Base-by-base conservation (phyloP, 1,140 invertebrate species). In the Ylistrum balloti region DNA sequence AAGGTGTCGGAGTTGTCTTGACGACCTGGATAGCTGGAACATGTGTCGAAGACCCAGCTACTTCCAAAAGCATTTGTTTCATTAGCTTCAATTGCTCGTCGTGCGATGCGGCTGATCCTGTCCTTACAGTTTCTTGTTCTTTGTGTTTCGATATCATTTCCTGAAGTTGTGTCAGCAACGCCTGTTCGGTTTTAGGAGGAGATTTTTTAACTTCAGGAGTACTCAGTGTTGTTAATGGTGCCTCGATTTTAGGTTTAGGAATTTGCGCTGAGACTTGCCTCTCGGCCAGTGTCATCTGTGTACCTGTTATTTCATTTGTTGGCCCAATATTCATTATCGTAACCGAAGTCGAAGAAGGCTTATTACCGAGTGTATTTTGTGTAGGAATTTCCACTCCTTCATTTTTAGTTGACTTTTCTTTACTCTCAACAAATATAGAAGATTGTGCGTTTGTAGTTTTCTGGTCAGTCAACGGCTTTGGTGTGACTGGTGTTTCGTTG, bases 61-160 rank as follows among this genome's bases (percentile, higher is more conserved):
- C 11, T 74, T n/a, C 56, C 17, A n/a, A 74, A 28, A 74, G 56
- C 28, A 74, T 1, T n/a, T 28, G 22, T n/a, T 74, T 74, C 7
- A 74, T 74, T 17, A 28, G 2, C 56, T n/a, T 74, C 56, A 74
- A 28, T 11, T 74, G 56, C 17, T 74, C 56, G 5, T 74, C 56
- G 5, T 74, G 56, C n/a, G 56, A 1, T 74, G 56, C 11, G 28
- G 56, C 20, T 74, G 56, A 28, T 28, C 56, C 56, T 0, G 56
- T 74, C 28, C 56, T 74, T 28, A 74, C 3, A n/a, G 22, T 28
- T 74, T 74, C 56, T n/a, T 74, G 22, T 28, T 74, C 56, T 11
- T 11, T n/a, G 56, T 74, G 56, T n/a, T 74, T n/a, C n/a, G 56
- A n/a, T 28, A 74, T n/a, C 56, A 74, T 74, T 74, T 74, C n/a